Base-by-base conservation (phyloP, 2,797 vertebrate genomes). In the Myoxocephalus aenaeus region DNA sequence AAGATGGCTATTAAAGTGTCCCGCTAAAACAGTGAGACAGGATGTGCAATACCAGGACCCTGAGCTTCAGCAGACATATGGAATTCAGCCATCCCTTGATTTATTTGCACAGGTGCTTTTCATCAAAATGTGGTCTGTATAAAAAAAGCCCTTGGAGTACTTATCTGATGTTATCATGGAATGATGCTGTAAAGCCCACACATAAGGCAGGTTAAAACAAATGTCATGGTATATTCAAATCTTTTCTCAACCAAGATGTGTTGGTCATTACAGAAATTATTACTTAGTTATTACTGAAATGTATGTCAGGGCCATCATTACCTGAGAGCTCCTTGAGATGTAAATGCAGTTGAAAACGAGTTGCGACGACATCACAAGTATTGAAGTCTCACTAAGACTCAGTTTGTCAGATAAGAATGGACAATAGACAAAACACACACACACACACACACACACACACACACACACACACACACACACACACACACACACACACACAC, bases 141-240 rank as follows among this genome's bases (percentile, higher is more conserved):
- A 32, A 27, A 59, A 29, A 10, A 42, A 67, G 20, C 7, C 14
- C 6, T 50, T 14, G 22, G 18, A 40, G 2, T 25, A 4, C 44
- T 42, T 38, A 56, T 27, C 29, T n/a, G 36, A 7, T 20, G 18
- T 70, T 75, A 32, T 2, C 32, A 32, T 73, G 17, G 70, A 32
- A 66, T 58, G 25, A 57, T 65, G 53, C 69, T n/a, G 38, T 40
- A 42, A 80, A 48, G 56, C 25, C 53, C 65, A 53, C 73, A 62
- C 59, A 51, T 15, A 51, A 59, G 67, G 65, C 79, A 89, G 67
- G 84, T 81, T 82, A n/a, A 67, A 77, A 79, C 85, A 84, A 76
- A 88, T 61, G n/a, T 70, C 13, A 42, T 22, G 42, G 40, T 48
- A 65, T 79, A 71, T 67, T 50, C 62, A 77, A 63, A 32, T 36